Conservation (phyloP, 2,797 vertebrate species). For the Acanthurus tractus region DNA sequence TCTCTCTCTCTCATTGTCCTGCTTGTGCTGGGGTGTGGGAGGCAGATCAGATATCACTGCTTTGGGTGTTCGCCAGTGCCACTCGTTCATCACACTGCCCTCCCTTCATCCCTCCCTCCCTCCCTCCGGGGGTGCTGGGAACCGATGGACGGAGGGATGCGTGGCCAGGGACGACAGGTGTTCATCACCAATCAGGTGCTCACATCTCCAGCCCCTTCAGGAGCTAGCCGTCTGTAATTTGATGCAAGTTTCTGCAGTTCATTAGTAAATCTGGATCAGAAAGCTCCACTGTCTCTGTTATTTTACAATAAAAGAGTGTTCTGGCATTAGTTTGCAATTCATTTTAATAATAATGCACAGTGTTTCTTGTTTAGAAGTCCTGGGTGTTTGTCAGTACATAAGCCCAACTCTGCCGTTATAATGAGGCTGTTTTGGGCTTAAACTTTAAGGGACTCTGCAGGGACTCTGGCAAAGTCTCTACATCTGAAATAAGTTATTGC, state of each 20-base stretch:
- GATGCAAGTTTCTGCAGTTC: constrained; percentile 54
- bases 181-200: constrained; percentile 57
- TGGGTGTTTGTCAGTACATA: constrained; percentile 42
- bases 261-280: constrained; percentile 58
- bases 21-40: constrained; percentile 62
- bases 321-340: constrained; percentile 65
- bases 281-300: constrained; percentile 41
- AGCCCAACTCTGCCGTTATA: constrained; percentile 51
- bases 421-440: constrained; percentile 61
- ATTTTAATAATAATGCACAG: constrained; percentile 52
- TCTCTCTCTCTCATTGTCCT: constrained; percentile 50
- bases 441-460: constrained; percentile 61
- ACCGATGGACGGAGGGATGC: constrained; percentile 47
- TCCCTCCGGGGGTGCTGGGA: constrained; percentile 44
- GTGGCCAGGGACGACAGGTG: constrained; percentile 66
- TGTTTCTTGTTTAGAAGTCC: constrained; percentile 56
- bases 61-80: constrained; percentile 64
- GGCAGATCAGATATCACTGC: constrained; percentile 69
- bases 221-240: constrained; percentile 17
- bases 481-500: constrained; percentile 50
- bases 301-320: constrained; percentile 53
- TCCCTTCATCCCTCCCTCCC: constrained; percentile 9
- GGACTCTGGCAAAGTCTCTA: constrained; percentile 50
- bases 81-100: constrained; percentile 53
- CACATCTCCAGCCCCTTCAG: constrained; percentile 38